Evolutionary conservation across 2,888 invertebrate genomes (phyloP).

Genomic region (Eilema sororculum): DNA sequence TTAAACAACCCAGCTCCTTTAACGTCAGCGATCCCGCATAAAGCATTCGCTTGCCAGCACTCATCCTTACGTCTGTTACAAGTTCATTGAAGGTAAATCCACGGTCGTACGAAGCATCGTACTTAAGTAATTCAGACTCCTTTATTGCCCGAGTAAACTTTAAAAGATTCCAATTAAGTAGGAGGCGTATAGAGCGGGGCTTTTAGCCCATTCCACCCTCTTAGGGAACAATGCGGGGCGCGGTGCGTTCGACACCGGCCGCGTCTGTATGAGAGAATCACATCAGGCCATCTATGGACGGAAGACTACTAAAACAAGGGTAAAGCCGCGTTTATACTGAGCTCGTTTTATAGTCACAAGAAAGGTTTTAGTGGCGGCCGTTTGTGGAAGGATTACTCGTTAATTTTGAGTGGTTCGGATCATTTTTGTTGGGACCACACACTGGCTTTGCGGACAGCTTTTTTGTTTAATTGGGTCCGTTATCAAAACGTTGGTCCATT

Average conservation of each 20-base stretch:
- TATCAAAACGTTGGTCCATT: conserved; percentile 13
- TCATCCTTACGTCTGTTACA: conserved; percentile 59
- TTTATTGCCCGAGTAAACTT: conserved; percentile 82
- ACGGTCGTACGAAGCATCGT: conserved; percentile 41
- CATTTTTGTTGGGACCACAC: conserved; percentile 46
- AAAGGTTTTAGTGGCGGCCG: conserved; percentile 59
- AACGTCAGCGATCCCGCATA: conserved; percentile 23
- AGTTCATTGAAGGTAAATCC: conserved; percentile 55
- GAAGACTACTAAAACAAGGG: conserved; percentile 65
- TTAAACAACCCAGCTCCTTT: conserved; percentile 26
- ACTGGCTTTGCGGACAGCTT: conserved; percentile 22
- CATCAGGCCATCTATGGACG: conserved; percentile 62
- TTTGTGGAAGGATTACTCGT: conserved; percentile 54
- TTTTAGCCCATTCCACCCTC: conserved; percentile 68
- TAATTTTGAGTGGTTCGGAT: conserved; percentile 54
- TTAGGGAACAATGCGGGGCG: conserved; percentile 70
- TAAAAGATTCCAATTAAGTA: conserved; percentile 85
- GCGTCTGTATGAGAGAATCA: conserved; percentile 74
- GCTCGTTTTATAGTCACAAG: conserved; percentile 62
- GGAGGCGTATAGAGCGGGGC: conserved; percentile 57
- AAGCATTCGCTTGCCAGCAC: conserved; percentile 37
- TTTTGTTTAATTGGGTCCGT: conserved; percentile 25
- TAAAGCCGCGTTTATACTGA: conserved; percentile 67
- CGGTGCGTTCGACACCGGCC: conserved; percentile 51
- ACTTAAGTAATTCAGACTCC: conserved; percentile 66